Evolutionary conservation across 1,140 invertebrate genomes (phyloP).

Genomic region (Grapholita molesta): DNA sequence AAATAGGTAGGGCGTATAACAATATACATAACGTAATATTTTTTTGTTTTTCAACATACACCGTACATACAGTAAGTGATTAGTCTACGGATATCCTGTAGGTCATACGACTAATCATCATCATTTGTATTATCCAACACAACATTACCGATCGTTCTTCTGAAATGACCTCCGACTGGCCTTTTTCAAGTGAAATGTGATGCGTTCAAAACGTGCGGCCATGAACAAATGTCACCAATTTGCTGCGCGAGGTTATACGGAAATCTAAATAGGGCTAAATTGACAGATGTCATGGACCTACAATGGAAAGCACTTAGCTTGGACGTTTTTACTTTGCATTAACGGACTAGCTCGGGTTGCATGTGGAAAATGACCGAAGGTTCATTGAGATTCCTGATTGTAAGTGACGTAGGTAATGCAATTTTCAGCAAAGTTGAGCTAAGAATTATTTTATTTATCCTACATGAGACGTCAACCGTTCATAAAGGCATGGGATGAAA

Average conservation of each 20-base stretch:
- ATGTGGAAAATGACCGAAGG: neutral
- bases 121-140: neutral
- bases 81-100: neutral
- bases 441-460: neutral
- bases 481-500: too few species aligned
- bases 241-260: neutral
- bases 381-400: neutral
- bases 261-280: conserved; percentile 7
- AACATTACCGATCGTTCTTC: neutral
- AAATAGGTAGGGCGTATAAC: too few species aligned
- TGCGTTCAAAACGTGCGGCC: neutral
- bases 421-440: neutral
- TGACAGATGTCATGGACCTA: conserved; percentile 2
- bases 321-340: neutral
- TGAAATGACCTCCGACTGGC: conserved; percentile 8
- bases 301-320: conserved; percentile 9
- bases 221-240: conserved; percentile 6
- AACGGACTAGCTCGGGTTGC: neutral
- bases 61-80: neutral
- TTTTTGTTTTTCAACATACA: neutral
- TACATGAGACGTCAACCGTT: too few species aligned
- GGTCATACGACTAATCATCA: neutral
- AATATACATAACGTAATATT: too few species aligned
- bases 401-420: neutral
- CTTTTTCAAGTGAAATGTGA: conserved; percentile 5